Conservation (phyloP, 1,140 invertebrate genomes). For the Heliconius congener region DNA sequence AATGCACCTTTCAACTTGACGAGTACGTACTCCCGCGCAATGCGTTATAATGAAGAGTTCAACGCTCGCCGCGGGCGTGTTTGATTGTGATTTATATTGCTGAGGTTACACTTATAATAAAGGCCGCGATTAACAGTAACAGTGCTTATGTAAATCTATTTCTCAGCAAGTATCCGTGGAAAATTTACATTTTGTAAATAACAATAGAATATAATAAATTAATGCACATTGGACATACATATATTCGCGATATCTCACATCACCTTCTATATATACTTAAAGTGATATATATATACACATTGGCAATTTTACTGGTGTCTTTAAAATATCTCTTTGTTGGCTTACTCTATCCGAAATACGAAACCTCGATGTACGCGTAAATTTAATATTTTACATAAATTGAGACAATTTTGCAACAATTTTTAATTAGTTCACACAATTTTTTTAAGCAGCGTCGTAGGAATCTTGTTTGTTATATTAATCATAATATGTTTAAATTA, state of each 20-base stretch:
- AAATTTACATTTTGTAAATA: not conserved
- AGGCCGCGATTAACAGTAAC: conserved; percentile 18
- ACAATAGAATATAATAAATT: not conserved
- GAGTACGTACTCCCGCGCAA: conserved; percentile 42
- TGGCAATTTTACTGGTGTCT: no score
- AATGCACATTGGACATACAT: not conserved
- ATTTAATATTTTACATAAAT: no score
- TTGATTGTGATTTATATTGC: conserved; percentile 37
- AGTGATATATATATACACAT: no score
- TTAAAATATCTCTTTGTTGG: no score
- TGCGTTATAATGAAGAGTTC: conserved; percentile 57
- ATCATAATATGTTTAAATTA: no score
- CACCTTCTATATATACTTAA: no score
- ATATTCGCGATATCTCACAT: not conserved
- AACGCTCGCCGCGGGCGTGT: conserved; percentile 53
- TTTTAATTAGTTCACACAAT: no score
- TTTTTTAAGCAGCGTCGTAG: no score
- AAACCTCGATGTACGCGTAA: no score
- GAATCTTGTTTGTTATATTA: no score
- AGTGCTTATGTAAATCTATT: conserved; percentile 12
- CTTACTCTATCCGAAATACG: no score
- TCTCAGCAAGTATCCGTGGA: not conserved
- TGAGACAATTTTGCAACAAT: no score
- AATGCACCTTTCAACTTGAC: conserved; percentile 71
- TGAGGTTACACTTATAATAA: conserved; percentile 22